phyloP scores from a whole-genome alignment of 2,797 vertebrate genomes.

The Cottoperca gobio region DNA sequence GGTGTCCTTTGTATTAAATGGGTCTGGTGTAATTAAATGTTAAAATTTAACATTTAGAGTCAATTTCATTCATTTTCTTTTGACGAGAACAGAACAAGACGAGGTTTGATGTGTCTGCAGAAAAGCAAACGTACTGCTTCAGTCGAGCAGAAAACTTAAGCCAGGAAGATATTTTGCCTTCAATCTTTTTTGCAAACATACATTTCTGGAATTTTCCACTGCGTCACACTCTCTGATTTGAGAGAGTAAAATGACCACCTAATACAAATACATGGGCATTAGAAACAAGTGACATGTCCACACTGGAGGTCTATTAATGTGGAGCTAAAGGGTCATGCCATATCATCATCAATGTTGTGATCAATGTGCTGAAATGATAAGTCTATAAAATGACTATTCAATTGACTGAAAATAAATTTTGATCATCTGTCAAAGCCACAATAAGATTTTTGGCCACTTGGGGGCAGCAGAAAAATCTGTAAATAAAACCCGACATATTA shows the following conservation, averaged over 20 bases:
- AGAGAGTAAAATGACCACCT: conserved; percentile 35
- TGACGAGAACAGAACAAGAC: conserved; percentile 26
- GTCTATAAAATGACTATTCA: background rate
- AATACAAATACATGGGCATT: conserved; percentile 11
- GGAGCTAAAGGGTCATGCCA: background rate
- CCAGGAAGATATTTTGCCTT: conserved; percentile 29
- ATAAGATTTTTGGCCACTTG: too few species aligned
- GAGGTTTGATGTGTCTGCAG: conserved; percentile 34
- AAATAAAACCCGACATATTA: too few species aligned
- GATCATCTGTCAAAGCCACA: background rate
- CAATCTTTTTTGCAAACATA: conserved; percentile 44
- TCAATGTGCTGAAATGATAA: background rate
- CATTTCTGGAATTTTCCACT: conserved; percentile 51
- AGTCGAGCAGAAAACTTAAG: conserved; percentile 63
- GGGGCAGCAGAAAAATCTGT: background rate
- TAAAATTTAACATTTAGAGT: conserved; percentile 65
- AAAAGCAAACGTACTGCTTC: conserved; percentile 51
- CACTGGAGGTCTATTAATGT: background rate
- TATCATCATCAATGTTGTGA: background rate
- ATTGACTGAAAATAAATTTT: background rate
- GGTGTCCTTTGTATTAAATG: conserved; percentile 37
- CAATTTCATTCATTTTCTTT: conserved; percentile 50
- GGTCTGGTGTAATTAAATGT: conserved; percentile 73
- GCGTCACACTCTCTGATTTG: conserved; percentile 35
- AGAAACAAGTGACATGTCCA: conserved; percentile 5